These are phyloP conservation scores for Azorinus chamasolen DNA, from an alignment of 2,888 invertebrate species.

Conservation along the genomic window DNA sequence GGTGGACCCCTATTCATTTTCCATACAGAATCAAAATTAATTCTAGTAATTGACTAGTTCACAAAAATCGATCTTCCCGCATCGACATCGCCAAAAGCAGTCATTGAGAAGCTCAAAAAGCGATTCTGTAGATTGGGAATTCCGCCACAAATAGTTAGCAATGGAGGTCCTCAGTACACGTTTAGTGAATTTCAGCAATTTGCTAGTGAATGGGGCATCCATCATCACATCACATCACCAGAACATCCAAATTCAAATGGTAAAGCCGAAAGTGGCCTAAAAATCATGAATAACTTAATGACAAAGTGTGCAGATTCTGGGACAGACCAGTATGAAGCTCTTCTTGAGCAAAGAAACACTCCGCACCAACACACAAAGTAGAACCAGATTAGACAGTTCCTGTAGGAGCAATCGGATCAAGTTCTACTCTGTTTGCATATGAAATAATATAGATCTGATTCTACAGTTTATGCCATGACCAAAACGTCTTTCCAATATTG, in stretches of 20 bases:
- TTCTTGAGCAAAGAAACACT: constrained; percentile 60
- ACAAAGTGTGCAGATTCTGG: constrained; percentile 31
- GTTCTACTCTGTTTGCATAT: no score
- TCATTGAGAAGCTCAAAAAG: constrained; percentile 47
- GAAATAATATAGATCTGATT: no score
- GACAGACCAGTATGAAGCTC: constrained; percentile 41
- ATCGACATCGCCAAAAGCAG: constrained; percentile 24
- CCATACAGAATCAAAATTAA: constrained; percentile 44
- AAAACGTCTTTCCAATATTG: no score
- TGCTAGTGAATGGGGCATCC: constrained; percentile 33
- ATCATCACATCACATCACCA: constrained; percentile 51
- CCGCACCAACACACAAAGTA: constrained; percentile 55
- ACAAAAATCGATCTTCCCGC: constrained; percentile 45
- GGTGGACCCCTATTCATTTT: constrained; percentile 32
- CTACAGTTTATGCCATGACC: no score
- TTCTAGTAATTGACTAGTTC: constrained; percentile 52
- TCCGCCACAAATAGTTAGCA: constrained; percentile 30
- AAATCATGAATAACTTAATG: constrained; percentile 46
- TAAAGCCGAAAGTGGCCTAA: constrained; percentile 55
- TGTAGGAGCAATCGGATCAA: no score
- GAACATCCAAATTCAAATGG: constrained; percentile 52
- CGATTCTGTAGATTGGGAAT: constrained; percentile 49
- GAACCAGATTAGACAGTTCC: no score
- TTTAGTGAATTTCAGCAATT: constrained; percentile 39
- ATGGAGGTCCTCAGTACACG: constrained; percentile 53